phyloP scores from a whole-genome alignment of 2,113 vertebrate species.

The Neogale vison region DNA sequence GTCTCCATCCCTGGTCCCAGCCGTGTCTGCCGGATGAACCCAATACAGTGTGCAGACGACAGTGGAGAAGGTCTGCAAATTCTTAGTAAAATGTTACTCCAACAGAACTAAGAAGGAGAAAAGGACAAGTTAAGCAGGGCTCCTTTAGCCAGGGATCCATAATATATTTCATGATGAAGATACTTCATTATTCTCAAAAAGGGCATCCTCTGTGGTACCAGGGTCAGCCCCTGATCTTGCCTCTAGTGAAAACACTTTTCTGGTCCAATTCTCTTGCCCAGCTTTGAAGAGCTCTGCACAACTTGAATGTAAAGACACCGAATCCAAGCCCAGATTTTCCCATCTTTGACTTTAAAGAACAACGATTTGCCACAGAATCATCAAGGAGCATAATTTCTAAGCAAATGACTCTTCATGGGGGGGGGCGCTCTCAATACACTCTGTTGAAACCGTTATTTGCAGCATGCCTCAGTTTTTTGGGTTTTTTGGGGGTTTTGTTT shows the following conservation, averaged over 20 bases:
- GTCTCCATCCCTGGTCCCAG: not conserved
- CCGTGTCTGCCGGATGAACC: not conserved
- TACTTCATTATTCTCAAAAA: not conserved
- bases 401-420: not conserved
- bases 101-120: not conserved
- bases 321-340: not conserved
- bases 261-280: not conserved
- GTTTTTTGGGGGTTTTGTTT: no score
- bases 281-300: not conserved
- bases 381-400: conserved; percentile 4
- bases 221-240: not conserved
- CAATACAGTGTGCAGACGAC: not conserved
- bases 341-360: not conserved
- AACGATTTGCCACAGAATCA: not conserved
- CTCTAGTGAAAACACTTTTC: not conserved
- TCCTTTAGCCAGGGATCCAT: not conserved
- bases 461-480: conserved; percentile 50
- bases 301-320: not conserved
- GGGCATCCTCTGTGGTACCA: not conserved
- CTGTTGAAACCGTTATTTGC: conserved; percentile 77
- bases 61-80: not conserved
- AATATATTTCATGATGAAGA: not conserved
- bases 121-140: not conserved
- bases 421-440: not conserved
- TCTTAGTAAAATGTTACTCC: not conserved